A percentile compares a stretch with the other conserved stretches of the same genome.
Evolutionary conservation across 2,888 invertebrate genomes (phyloP).

Genomic region (Bellardia pandia): DNA sequence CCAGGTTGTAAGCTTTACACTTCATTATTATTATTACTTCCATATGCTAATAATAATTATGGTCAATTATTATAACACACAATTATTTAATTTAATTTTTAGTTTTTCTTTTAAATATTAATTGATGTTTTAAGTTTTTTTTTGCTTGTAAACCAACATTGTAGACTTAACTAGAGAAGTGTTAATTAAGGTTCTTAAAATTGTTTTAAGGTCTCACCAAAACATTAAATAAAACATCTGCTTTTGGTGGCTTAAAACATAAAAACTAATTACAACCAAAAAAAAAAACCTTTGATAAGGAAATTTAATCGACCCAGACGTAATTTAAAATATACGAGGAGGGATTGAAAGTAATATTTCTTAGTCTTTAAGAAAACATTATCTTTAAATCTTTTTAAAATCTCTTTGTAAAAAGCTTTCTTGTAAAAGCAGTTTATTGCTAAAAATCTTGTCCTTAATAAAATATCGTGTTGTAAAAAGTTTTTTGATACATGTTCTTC

Average conservation of each 20-base stretch:
- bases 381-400: too few relatives aligned
- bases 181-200: slow-evolving; percentile 7
- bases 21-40: too few relatives aligned
- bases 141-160: not conserved
- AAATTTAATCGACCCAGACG: not conserved
- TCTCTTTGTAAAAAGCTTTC: too few relatives aligned
- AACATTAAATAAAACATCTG: slow-evolving; percentile 6
- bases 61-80: too few relatives aligned
- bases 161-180: not conserved
- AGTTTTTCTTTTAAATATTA: not conserved
- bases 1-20: too few relatives aligned
- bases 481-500: too few relatives aligned
- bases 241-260: not conserved
- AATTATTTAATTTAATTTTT: not conserved
- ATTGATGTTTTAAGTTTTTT: not conserved
- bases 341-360: not conserved
- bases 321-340: not conserved
- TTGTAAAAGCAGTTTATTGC: too few relatives aligned
- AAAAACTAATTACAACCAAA: slow-evolving; percentile 4
- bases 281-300: not conserved
- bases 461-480: too few relatives aligned
- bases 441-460: too few relatives aligned
- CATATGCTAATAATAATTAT: too few relatives aligned
- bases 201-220: not conserved
- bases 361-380: too few relatives aligned